Conservation (phyloP, 2,888 invertebrate species). For the Stratiomys singularior region DNA sequence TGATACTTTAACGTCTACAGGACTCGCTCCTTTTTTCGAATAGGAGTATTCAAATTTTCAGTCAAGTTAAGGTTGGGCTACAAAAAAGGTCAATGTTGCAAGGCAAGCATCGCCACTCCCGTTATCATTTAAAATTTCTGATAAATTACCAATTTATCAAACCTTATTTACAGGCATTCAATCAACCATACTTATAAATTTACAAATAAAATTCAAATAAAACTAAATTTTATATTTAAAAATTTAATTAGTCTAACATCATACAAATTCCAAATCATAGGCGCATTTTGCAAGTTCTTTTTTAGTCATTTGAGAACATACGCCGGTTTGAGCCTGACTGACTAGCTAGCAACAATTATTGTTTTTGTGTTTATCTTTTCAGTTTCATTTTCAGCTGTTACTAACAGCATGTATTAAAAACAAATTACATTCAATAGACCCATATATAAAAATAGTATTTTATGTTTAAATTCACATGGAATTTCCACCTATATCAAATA, state of each 20-base stretch:
- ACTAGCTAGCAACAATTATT: conserved; percentile 19
- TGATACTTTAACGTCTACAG: too few relatives aligned
- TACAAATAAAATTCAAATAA: too few relatives aligned
- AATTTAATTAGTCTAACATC: not conserved
- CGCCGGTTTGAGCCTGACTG: conserved; percentile 6
- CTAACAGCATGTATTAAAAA: conserved; percentile 8
- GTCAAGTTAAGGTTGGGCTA: too few relatives aligned
- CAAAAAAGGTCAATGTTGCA: too few relatives aligned
- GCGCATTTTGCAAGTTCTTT: not conserved
- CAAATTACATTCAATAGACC: conserved; percentile 32
- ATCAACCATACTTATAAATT: conserved; percentile 22
- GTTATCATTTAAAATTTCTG: too few relatives aligned
- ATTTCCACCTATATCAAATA: conserved; percentile 26
- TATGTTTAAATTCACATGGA: not conserved
- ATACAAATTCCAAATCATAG: conserved; percentile 9
- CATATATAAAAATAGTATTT: not conserved
- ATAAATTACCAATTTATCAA: not conserved
- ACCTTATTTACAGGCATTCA: not conserved
- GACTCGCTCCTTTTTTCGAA: too few relatives aligned
- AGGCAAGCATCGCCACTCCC: too few relatives aligned
- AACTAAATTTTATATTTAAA: too few relatives aligned
- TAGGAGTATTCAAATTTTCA: too few relatives aligned
- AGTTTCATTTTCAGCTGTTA: conserved; percentile 11
- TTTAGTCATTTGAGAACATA: conserved; percentile 12
- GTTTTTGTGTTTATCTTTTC: not conserved